These are phyloP conservation scores for Drosophila quadrilineata DNA, from an alignment of 1,140 invertebrate species.

Conservation along the genomic window DNA sequence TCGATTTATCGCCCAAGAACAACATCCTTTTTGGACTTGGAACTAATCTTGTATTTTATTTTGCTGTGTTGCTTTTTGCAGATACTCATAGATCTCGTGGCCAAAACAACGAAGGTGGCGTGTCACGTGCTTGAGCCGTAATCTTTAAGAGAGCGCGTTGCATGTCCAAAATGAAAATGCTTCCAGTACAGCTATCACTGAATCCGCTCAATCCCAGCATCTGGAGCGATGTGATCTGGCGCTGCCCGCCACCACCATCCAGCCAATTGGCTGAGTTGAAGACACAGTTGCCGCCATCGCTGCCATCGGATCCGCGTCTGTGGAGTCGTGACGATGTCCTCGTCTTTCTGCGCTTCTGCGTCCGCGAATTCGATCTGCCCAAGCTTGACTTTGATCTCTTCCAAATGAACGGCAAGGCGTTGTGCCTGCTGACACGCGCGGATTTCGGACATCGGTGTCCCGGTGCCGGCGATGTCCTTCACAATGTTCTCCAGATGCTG, in stretches of 20 bases:
- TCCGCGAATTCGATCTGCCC: conserved; percentile 95
- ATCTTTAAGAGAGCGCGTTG: conserved; percentile 44
- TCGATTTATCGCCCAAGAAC: conserved; percentile 50
- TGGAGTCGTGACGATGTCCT: conserved; percentile 96
- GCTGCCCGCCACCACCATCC: conserved; percentile 87
- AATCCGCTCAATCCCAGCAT: conserved; percentile 83
- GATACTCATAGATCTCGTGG: conserved; percentile 44
- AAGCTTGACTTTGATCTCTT: conserved; percentile 96
- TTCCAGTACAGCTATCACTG: conserved; percentile 85
- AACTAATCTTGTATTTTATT: not conserved
- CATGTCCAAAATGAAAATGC: conserved; percentile 85
- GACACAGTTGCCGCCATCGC: conserved; percentile 89
- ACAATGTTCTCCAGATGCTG: conserved; percentile 95
- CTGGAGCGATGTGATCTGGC: conserved; percentile 90
- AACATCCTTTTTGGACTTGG: conserved; percentile 43
- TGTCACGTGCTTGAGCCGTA: not conserved
- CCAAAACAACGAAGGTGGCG: conserved; percentile 11
- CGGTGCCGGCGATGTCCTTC: conserved; percentile 94
- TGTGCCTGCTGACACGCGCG: conserved; percentile 93
- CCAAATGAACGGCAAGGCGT: conserved; percentile 98
- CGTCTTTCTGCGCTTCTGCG: conserved; percentile 94
- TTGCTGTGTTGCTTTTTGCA: conserved; percentile 18
- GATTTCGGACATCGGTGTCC: conserved; percentile 95
- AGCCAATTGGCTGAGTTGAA: conserved; percentile 91
- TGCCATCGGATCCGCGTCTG: conserved; percentile 92